Conservation (phyloP, 2,888 invertebrate genomes). For the Dorcus hopei region DNA sequence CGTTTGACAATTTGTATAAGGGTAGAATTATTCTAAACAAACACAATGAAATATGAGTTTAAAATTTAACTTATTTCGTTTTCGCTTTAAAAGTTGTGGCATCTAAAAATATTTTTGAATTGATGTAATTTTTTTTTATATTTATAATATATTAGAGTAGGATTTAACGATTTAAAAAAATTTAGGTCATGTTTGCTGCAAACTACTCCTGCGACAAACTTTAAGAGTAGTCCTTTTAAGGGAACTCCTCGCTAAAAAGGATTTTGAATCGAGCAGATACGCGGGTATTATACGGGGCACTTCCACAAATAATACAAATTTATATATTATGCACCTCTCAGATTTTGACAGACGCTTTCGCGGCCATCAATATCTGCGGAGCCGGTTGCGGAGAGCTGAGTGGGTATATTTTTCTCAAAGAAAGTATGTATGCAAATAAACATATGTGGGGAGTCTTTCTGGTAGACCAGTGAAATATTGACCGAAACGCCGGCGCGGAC, state of each 20-base stretch:
- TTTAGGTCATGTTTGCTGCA: slow-evolving; percentile 5
- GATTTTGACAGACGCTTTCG: slow-evolving; percentile 49
- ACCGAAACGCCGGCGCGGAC: slow-evolving; percentile 45
- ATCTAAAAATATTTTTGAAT: no score
- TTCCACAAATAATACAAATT: slow-evolving; percentile 30
- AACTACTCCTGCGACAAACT: slow-evolving; percentile 1
- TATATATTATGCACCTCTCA: slow-evolving; percentile 41
- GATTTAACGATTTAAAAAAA: background rate
- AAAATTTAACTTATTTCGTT: no score
- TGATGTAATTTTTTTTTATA: no score
- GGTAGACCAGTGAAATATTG: slow-evolving; percentile 43
- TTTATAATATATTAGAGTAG: no score
- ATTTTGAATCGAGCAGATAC: slow-evolving; percentile 5
- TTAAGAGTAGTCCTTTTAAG: slow-evolving; percentile 4
- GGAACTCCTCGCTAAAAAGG: background rate
- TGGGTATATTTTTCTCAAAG: slow-evolving; percentile 49
- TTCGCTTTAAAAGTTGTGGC: no score
- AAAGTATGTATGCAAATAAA: slow-evolving; percentile 47
- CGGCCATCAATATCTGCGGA: slow-evolving; percentile 46
- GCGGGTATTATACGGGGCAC: slow-evolving; percentile 15
- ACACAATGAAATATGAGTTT: no score
- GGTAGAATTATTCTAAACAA: no score
- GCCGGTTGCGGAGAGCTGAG: slow-evolving; percentile 34
- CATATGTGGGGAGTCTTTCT: slow-evolving; percentile 36
- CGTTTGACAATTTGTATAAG: no score